Percentiles rank a stretch among this genome's conserved stretches.
Evolutionary conservation across 1,140 invertebrate species (phyloP).

Genomic region (Grapholita molesta): DNA sequence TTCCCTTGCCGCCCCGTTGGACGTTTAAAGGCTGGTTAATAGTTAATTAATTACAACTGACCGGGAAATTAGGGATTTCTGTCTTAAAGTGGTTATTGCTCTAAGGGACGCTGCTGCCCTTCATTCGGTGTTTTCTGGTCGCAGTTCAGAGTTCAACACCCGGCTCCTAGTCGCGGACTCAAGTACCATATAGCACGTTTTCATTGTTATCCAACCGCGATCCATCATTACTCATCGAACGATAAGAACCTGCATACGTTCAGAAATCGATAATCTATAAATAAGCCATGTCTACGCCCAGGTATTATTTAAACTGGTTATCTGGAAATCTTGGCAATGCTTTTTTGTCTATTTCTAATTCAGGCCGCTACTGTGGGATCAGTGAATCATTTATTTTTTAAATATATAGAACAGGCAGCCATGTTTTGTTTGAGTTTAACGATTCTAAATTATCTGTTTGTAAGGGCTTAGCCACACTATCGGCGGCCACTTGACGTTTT

Average conservation of each 20-base stretch:
- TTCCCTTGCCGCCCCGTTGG: too few relatives aligned
- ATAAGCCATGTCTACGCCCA: neutral
- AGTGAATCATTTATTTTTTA: neutral
- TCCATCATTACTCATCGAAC: neutral
- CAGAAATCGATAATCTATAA: neutral
- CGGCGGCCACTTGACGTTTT: too few relatives aligned
- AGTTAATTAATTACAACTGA: too few relatives aligned
- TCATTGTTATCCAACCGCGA: neutral
- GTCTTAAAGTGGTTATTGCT: too few relatives aligned
- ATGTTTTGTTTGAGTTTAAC: neutral
- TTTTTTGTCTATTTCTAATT: slow-evolving; percentile 8
- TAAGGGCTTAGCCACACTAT: neutral
- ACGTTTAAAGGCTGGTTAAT: too few relatives aligned
- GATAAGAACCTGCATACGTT: neutral
- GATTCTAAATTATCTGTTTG: neutral
- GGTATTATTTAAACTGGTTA: neutral
- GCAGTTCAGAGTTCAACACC: too few relatives aligned
- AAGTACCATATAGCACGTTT: neutral
- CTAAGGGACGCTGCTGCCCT: too few relatives aligned
- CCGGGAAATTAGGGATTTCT: too few relatives aligned
- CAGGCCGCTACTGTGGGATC: neutral
- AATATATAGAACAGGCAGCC: neutral
- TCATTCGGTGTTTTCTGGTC: too few relatives aligned
- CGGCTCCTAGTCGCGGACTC: too few relatives aligned
- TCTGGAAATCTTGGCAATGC: neutral